Conservation (phyloP, 2,797 vertebrate genomes). For the Spinibarbus caldwelli region DNA sequence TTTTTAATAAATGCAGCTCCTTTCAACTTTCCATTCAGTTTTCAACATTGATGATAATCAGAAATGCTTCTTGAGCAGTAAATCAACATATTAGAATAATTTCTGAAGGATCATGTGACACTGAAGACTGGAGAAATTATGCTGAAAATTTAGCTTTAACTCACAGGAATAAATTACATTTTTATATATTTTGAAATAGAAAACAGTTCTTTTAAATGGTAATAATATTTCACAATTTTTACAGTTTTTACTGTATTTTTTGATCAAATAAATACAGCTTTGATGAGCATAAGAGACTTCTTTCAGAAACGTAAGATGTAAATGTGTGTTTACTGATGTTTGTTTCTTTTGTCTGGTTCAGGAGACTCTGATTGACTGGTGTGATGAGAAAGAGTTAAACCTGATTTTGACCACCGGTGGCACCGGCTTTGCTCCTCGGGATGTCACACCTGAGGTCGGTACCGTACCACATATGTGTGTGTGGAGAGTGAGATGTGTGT, state of each 20-base stretch:
- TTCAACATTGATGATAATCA: no score
- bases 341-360: constrained; percentile 64
- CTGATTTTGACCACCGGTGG: constrained; percentile 98
- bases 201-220: not conserved
- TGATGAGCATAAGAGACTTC: not conserved
- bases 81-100: no score
- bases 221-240: not conserved
- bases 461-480: not conserved
- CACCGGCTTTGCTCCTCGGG: constrained; percentile 96
- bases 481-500: not conserved
- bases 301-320: no score
- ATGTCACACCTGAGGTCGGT: constrained; percentile 96
- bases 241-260: not conserved
- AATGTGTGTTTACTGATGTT: constrained; percentile 57
- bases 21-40: no score
- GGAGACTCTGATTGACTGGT: constrained; percentile 99
- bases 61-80: no score
- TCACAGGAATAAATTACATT: no score
- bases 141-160: no score
- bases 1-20: no score
- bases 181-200: no score
- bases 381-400: constrained; percentile 99
- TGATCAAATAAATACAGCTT: not conserved
- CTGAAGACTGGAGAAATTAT: no score
- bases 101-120: no score